Evolutionary conservation across 1,140 invertebrate species (phyloP).

Genomic region (Andricus grossulariae): DNA sequence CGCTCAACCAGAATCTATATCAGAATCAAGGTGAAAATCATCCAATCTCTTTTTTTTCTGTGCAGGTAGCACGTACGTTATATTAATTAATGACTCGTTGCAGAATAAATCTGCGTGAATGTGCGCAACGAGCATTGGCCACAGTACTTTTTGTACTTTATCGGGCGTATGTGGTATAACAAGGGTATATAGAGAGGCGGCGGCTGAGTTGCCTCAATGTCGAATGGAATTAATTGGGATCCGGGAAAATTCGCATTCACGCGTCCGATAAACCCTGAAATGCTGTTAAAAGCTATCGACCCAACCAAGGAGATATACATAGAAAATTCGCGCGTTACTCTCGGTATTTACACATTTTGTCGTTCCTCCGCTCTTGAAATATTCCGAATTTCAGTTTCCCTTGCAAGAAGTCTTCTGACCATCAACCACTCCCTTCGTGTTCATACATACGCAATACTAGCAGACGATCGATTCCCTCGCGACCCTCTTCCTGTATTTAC

Average conservation of each 20-base stretch:
- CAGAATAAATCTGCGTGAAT: slow-evolving; percentile 46
- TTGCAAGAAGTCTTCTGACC: slow-evolving; percentile 32
- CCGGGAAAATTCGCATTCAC: slow-evolving; percentile 45
- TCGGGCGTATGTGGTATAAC: not conserved
- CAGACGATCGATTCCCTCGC: slow-evolving; percentile 44
- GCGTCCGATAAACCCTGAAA: slow-evolving; percentile 46
- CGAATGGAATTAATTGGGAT: slow-evolving; percentile 53
- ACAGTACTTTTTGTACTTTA: slow-evolving; percentile 2
- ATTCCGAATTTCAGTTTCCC: slow-evolving; percentile 54
- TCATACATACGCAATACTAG: not conserved
- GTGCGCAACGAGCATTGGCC: slow-evolving; percentile 8
- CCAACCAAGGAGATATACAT: slow-evolving; percentile 39
- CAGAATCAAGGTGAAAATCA: not conserved
- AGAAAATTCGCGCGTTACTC: slow-evolving; percentile 49
- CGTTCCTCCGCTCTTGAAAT: slow-evolving; percentile 45
- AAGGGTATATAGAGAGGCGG: not conserved
- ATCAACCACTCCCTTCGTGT: slow-evolving; percentile 5
- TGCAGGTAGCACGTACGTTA: not conserved
- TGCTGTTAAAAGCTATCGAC: slow-evolving; percentile 54
- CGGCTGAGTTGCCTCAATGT: slow-evolving; percentile 43
- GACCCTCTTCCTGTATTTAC: slow-evolving; percentile 23
- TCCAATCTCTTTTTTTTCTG: not conserved
- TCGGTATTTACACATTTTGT: slow-evolving; percentile 60
- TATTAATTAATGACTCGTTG: slow-evolving; percentile 53
- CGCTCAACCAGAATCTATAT: no score